Conservation (phyloP, 2,888 invertebrate genomes). For the Tortrix viridana region DNA sequence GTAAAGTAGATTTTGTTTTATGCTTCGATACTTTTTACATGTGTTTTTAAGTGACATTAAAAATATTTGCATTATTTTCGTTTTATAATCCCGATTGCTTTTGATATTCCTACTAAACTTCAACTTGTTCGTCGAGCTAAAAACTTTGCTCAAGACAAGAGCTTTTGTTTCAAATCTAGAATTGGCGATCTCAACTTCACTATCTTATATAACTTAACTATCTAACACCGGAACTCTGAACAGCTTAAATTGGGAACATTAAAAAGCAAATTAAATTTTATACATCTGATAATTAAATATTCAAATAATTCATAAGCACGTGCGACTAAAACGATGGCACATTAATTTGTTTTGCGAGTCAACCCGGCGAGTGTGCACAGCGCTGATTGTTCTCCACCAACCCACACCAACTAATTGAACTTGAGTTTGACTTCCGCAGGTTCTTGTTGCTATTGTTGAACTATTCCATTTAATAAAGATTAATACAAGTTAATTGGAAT, state of each 20-base stretch:
- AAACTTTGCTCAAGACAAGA: too few relatives aligned
- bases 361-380: slow-evolving; percentile 48
- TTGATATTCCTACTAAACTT: too few relatives aligned
- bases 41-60: too few relatives aligned
- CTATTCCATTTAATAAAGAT: slow-evolving; percentile 34
- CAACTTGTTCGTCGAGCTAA: too few relatives aligned
- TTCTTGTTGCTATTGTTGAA: slow-evolving; percentile 44
- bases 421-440: slow-evolving; percentile 48
- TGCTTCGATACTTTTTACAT: too few relatives aligned
- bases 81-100: too few relatives aligned
- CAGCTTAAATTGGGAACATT: not conserved
- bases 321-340: slow-evolving; percentile 36
- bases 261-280: not conserved
- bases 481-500: slow-evolving; percentile 35
- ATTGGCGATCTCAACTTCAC: too few relatives aligned
- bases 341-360: slow-evolving; percentile 48
- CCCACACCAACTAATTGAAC: slow-evolving; percentile 55
- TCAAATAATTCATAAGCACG: slow-evolving; percentile 34
- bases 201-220: too few relatives aligned
- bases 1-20: too few relatives aligned
- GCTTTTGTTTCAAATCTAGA: too few relatives aligned
- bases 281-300: slow-evolving; percentile 19
- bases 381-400: slow-evolving; percentile 56
- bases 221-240: not conserved
- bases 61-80: too few relatives aligned